Base-by-base conservation (phyloP, 2,113 vertebrate species). In the Seriola aureovittata region DNA sequence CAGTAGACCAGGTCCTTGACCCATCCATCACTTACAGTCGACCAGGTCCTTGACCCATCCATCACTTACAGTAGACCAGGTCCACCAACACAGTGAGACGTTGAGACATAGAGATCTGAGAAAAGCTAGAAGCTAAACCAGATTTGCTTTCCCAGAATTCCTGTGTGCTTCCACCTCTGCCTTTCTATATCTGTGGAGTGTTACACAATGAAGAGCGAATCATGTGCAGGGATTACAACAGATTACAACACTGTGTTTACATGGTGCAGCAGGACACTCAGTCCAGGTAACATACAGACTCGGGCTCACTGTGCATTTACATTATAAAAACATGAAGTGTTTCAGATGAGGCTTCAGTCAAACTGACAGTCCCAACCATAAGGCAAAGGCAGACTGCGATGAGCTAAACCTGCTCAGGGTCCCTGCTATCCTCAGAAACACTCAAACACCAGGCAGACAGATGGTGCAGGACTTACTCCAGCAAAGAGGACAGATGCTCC, bases 401-500 rank as follows among this genome's bases (percentile, higher is more conserved):
- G 40, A 71, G 38, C 50, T 64, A 59, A 50, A 65, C 64, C 65
- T 64, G 66, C 46, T 77, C 29, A 52, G 52, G 8, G 21, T 64
- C 54, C 78, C 32, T 23, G 48, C 74, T 75, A 81, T 78, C 23
- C 50, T 32, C 17, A 14, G 5, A 40, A 67, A 68, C 5, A 78
- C n/a, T 29, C 36, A 58, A 64, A 70, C 29, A 44, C 14, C 7
- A 19, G 21, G 23, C 16, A 48, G 59, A 58, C 90, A 93, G 86
- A 90, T 92, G 90, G 88, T 65, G 50, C 64, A 23, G 62, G 83
- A 84, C 55, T 55, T 71, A 66, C 40, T 44, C 59, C 58, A 48
- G 59, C 80, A 84, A 59, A 70, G 62, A 55, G 54, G n/a, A 78
- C 90, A 90, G 83, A 81, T 83, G 85, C 78, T 87, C 44, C 0